Base-by-base conservation (phyloP, 2,888 invertebrate genomes). In the Petrolisthes manimaculis region DNA sequence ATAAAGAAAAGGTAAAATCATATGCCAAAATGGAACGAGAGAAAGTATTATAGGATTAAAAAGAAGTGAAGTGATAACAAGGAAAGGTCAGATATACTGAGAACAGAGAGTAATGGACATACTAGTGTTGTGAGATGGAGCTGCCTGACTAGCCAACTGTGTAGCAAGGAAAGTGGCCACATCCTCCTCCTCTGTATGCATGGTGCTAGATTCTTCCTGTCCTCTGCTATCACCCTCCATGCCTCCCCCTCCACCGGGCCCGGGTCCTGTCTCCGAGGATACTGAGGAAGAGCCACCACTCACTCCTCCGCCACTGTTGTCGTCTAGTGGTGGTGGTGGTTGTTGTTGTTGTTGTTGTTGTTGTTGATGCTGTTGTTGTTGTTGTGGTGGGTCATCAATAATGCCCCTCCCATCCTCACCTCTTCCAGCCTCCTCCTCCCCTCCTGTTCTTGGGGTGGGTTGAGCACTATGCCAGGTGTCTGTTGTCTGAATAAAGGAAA, bases 151-250 rank as follows among this genome's bases (percentile, higher is more conserved):
- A 21, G 91, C 91, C n/a, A 92, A 88, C 79, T 92, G 92, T 84
- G 91, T 92, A 21, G 92, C 92, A 54, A 92, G 89, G 77, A 92
- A 88, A n/a, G 91, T 90, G 9, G 92, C 92, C 51, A 92, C 92
- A 90, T 92, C 92, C 85, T 92, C 92, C 86, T 92, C 92, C 78
- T 92, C 91, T 67, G 91, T 86, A 24, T 90, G 90, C 85, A 89
- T 89, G 51, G n/a, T 89, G 4, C 78, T 74, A 12, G 54, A 37
- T 18, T 56, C n/a, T 56, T 56, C 61, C 77, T 14, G 24, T 24
- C 37, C 61, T 55, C 69, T 78, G 5, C 21, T 56, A 4, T 86
- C 75, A 0, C 75, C 81, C 37, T 87, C 86, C 21, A 83, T 53
- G 53, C 83, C 61, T 55, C 55, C 55, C 53, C 18, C 24, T 56